Conservation (phyloP, 2,888 invertebrate genomes). For the Scelioninae gen. 2 region DNA sequence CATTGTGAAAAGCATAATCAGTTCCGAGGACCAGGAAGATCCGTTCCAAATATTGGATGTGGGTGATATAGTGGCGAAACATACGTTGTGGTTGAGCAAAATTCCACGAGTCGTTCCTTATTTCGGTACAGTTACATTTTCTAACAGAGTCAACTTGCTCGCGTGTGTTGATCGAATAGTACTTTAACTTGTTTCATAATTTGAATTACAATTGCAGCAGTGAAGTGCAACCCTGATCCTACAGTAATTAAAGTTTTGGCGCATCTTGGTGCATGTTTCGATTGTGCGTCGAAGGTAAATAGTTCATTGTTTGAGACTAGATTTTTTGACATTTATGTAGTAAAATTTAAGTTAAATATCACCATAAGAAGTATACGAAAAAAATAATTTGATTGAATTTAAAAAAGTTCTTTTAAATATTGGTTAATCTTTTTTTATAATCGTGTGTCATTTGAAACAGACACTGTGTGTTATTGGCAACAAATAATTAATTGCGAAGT, state of each 20-base stretch:
- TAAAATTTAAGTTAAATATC: too few species aligned
- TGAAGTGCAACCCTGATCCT: constrained; percentile 80
- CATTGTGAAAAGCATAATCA: constrained; percentile 65
- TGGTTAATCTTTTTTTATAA: too few species aligned
- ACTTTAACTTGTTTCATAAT: constrained; percentile 34
- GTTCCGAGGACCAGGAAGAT: constrained; percentile 65
- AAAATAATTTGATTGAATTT: too few species aligned
- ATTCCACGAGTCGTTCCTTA: constrained; percentile 71
- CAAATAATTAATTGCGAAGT: too few species aligned
- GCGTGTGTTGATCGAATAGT: constrained; percentile 29
- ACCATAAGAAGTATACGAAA: too few species aligned
- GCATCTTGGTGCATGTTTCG: constrained; percentile 78
- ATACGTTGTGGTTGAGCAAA: constrained; percentile 68
- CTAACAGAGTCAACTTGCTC: constrained; percentile 68
- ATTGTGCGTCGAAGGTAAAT: constrained; percentile 78
- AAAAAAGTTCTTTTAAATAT: too few species aligned
- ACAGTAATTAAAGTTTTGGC: constrained; percentile 75
- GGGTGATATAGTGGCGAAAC: constrained; percentile 67
- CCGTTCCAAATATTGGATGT: constrained; percentile 69
- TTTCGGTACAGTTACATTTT: constrained; percentile 67
- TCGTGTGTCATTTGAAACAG: too few species aligned
- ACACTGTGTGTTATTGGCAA: too few species aligned
- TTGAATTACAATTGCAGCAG: constrained; percentile 73
- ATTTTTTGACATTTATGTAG: too few species aligned
- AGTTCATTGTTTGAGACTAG: too few species aligned